These are phyloP conservation scores for Nineta flava DNA, from an alignment of 2,888 invertebrate species.

Conservation along the genomic window DNA sequence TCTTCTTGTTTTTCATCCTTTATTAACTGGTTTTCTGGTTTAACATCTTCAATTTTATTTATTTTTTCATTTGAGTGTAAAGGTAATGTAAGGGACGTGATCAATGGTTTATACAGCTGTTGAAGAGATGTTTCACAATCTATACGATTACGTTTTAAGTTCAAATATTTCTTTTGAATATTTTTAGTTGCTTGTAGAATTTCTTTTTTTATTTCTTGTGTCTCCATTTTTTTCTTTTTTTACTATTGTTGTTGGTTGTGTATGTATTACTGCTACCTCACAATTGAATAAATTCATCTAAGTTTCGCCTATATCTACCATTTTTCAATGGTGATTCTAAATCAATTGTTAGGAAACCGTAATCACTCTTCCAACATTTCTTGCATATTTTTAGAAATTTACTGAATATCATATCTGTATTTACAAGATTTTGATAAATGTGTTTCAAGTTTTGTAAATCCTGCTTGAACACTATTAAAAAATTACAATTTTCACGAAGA, in stretches of 20 bases:
- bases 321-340: constrained; percentile 16
- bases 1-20: too few relatives aligned
- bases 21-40: too few relatives aligned
- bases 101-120: background rate
- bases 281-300: constrained; percentile 11
- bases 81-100: too few relatives aligned
- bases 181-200: background rate
- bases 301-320: constrained; percentile 19
- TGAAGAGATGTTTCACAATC: background rate
- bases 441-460: background rate
- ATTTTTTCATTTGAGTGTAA: too few relatives aligned
- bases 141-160: background rate
- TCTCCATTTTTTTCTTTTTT: background rate
- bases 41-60: too few relatives aligned
- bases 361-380: constrained; percentile 18
- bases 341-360: constrained; percentile 18
- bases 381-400: constrained; percentile 18
- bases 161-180: background rate
- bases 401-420: constrained; percentile 15
- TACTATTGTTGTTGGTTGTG: too few relatives aligned
- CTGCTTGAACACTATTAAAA: background rate
- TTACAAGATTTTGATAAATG: background rate
- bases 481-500: background rate
- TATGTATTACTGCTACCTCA: background rate
- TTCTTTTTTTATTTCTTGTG: background rate